phyloP scores from a whole-genome alignment of 2,113 vertebrate genomes.

The Chionomys nivalis region DNA sequence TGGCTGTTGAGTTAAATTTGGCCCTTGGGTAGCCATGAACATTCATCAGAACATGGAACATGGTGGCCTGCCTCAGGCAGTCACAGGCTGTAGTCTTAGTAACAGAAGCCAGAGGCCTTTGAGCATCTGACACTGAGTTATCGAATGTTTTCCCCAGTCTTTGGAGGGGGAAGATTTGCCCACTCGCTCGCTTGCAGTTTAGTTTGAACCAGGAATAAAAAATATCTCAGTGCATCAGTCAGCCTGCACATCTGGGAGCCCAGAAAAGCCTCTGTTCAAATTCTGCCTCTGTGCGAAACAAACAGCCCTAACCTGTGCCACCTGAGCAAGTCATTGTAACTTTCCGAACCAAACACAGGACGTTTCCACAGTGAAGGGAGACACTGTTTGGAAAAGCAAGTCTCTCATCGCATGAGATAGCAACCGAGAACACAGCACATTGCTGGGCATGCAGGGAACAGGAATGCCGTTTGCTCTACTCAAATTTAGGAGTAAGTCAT shows the following conservation, averaged over 20 bases:
- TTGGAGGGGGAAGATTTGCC: neutral
- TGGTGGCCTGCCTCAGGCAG: neutral
- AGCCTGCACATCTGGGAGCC: neutral
- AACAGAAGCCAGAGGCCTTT: neutral
- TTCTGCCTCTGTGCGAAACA: neutral
- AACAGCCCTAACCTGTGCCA: neutral
- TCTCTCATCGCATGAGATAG: neutral
- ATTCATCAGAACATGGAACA: neutral
- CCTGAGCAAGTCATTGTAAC: neutral
- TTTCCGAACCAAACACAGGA: neutral
- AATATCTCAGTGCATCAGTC: neutral
- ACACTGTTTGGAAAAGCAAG: neutral
- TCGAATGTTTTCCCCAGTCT: neutral
- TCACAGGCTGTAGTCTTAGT: neutral
- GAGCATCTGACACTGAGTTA: neutral
- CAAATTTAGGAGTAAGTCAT: neutral
- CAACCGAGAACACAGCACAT: neutral
- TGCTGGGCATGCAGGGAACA: accelerated
- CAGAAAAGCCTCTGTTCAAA: neutral
- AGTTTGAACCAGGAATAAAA: conserved; percentile 8
- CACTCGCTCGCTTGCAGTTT: neutral
- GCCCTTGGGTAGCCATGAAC: neutral
- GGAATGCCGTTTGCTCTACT: neutral
- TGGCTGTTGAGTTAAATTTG: neutral
- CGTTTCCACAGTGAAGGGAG: neutral